These are phyloP conservation scores for Hyphantria cunea DNA, from an alignment of 1,140 invertebrate genomes.

Conservation along the genomic window DNA sequence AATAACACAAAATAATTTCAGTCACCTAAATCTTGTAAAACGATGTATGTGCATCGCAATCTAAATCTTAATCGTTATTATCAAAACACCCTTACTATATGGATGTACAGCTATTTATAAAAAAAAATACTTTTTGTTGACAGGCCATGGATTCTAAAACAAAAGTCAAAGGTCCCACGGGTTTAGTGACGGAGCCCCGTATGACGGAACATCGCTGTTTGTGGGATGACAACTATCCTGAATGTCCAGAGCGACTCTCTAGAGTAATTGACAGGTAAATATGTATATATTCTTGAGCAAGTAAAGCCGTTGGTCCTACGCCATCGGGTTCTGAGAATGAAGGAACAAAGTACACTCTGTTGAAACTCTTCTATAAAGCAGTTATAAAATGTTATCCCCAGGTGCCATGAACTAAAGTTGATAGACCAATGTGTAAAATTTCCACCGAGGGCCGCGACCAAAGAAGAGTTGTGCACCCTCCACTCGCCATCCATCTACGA, in stretches of 20 bases:
- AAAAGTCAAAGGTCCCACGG: constrained; percentile 84
- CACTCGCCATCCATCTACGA: constrained; percentile 86
- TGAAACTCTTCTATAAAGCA: no score
- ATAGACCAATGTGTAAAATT: constrained; percentile 86
- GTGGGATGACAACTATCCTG: constrained; percentile 93
- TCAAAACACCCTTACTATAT: no score
- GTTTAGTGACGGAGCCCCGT: constrained; percentile 89
- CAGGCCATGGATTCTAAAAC: constrained; percentile 86
- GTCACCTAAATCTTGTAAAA: no score
- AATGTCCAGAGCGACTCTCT: constrained; percentile 89
- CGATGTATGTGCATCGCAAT: no score
- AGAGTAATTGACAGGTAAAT: constrained; percentile 85
- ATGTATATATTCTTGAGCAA: not conserved
- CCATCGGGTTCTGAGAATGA: no score
- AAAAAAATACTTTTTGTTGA: constrained; percentile 39
- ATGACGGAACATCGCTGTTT: constrained; percentile 91
- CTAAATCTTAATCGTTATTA: no score
- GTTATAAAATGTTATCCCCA: constrained; percentile 54
- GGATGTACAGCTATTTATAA: not conserved
- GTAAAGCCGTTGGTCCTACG: no score
- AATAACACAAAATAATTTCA: no score
- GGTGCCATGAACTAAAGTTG: constrained; percentile 88
- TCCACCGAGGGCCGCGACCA: constrained; percentile 84
- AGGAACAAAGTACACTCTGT: no score
- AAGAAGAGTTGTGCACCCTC: constrained; percentile 86